Percentiles rank a stretch among this genome's conserved stretches.
These are phyloP conservation scores for Halcyon smyrnensis DNA, from an alignment of 2,797 vertebrate species.

Conservation along the genomic window DNA sequence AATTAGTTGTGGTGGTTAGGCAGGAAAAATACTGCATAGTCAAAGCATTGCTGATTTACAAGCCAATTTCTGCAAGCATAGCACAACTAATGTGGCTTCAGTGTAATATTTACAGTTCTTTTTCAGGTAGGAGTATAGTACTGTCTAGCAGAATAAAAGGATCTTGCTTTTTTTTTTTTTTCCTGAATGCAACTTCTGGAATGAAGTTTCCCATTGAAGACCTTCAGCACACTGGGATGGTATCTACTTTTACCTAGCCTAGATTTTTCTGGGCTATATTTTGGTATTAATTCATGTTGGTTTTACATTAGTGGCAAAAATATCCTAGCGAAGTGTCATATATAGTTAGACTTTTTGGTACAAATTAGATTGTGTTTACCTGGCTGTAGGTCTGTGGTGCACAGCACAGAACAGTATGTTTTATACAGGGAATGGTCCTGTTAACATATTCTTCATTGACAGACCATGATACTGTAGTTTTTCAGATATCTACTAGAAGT, in stretches of 20 bases:
- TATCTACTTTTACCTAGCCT: background rate
- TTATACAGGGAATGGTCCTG: background rate
- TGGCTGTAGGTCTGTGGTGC: background rate
- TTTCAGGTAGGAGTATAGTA: background rate
- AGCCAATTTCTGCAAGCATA: background rate
- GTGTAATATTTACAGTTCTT: background rate
- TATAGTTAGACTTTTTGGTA: too few relatives aligned
- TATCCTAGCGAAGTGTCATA: background rate
- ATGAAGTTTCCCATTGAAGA: background rate
- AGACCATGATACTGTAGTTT: background rate
- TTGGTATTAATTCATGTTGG: background rate
- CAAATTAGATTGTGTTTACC: too few relatives aligned
- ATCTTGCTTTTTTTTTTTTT: background rate
- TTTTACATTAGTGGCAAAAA: background rate
- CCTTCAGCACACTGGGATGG: background rate
- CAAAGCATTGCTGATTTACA: background rate
- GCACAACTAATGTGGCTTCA: background rate
- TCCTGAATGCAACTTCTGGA: background rate
- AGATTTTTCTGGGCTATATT: background rate
- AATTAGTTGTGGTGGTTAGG: background rate
- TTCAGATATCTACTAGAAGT: background rate
- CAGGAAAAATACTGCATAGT: background rate
- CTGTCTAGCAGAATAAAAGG: background rate
- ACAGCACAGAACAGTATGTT: background rate
- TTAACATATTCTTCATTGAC: background rate